Evolutionary conservation across 2,113 vertebrate genomes (phyloP), one percentile per base, ranked within the genome.

Genomic region (Pluvianellus socialis): DNA sequence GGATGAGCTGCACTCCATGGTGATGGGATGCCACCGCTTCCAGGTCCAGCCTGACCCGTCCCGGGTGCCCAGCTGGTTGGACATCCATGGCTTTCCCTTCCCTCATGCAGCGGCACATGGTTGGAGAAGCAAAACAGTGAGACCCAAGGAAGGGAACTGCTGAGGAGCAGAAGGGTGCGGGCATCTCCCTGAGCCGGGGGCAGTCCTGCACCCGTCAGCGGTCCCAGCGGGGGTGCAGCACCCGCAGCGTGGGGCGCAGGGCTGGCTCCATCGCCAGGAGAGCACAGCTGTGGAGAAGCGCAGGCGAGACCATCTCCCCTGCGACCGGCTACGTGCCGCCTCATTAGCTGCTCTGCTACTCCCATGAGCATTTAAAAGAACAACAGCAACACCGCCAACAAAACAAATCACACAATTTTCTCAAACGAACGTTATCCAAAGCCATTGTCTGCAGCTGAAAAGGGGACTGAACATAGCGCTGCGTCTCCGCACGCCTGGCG

Each of bases 341-440:
- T 93, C 85, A 53, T 94, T 90, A 95, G n/a, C 92, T 62, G 85
- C 90, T 96, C 88, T 18, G 86, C 85, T 92, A 32, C 63, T 96
- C 93, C 92, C 79, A 24, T 6, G 67, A 83, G 85, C 74, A 20
- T 92, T 95, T 38, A 22, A 80, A 92, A 82, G 61, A 96, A 91
- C 72, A 94, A 76, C 65, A 81, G 24, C 4, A 45, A 58, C 17
- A 44, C 52, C 17, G 42, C 27, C 24, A 63, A 55, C 17, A 58
- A 65, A 63, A 93, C n/a, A 49, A 12, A 72, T 20, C 71, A 18
- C 91, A n/a, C 1, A 16, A 88, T 93, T 86, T 88, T 88, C 86
- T 83, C 86, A 12, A 88, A 58, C 1, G 6, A 68, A 38, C 55
- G 1, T 30, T 92, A 52, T 62, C 71, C 63, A 35, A 66, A 80